Evolutionary conservation across 2,888 invertebrate genomes (phyloP), one percentile per base, ranked within the genome.

Genomic region (Craniophora ligustri): DNA sequence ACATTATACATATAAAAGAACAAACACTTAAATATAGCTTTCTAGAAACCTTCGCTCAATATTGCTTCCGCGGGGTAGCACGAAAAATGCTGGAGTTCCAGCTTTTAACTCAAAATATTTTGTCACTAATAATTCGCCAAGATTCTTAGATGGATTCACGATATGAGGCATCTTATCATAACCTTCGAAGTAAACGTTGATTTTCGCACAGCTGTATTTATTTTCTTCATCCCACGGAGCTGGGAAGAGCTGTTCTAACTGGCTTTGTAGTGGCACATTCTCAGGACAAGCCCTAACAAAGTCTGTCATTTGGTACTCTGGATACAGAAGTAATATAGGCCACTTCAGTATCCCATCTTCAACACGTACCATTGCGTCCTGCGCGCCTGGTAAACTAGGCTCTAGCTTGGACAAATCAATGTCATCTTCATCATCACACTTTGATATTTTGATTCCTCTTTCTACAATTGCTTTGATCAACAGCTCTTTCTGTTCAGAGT

Each of bases 271-370:
- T 93, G 93, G 89, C 0, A 94, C 94, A 72, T 95, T 94, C 88
- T 98, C 98, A 7, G 95, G 94, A 78, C 98, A 97, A 53, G 95
- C 94, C 83, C 97, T 96, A 31, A 99, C 94, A 73, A 98, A 97
- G 86, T 99, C 99, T 40, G 98, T 97, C 75, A 97, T 95, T 54
- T 96, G 94, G 79, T 96, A 96, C 87, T 99, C 98, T 0, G 99
- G 99, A 86, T 98, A 99, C 8, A 98, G 90, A 68, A 99, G 95
- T 13, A 97, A 92, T 0, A 98, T 96, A 0, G 99, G 99, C 98
- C 98, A 99, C 42, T 96, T 89, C 8, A 99, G 86, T 10, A 90
- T 74, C 0, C 95, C 87, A 75, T 95, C 89, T 61, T 94, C 94
- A 8, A 97, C 75, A 75, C 94, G 94, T 0, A 97, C 97, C 42